Base-by-base conservation (phyloP, 2,797 vertebrate species). In the Vireo griseus region DNA sequence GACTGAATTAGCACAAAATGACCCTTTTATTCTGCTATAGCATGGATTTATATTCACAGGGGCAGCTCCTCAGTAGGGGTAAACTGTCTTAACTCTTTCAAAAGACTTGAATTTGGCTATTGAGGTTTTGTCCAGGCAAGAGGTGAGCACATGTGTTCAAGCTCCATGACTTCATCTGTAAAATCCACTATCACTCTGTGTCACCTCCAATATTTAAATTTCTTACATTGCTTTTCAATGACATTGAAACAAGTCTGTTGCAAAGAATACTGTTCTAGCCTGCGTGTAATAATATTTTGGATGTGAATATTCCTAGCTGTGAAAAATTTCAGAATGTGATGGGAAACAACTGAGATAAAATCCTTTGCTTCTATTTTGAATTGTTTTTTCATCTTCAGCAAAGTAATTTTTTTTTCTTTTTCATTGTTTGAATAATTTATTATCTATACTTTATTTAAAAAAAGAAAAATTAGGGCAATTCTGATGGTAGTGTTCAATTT, bases 61-160 rank as follows among this genome's bases (percentile, higher is more conserved):
- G 29, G 11, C 40, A 73, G 75, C 55, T 77, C 26, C 78, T 73
- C 51, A 37, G 87, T 66, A 75, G 40, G 52, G 44, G 68, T 77
- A 91, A 81, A 91, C 80, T 88, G 16, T 91, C 75, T 88, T 88
- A 90, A 78, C 31, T 91, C 26, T 86, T 94, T 89, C 79, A 86
- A 84, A 92, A 48, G 45, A 40, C 62, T 55, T 59, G 59, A 66
- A n/a, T 75, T 90, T 1, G 7, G 15, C 37, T 2, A 1, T 57
- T 74, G 40, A 65, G 52, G 24, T 55, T 92, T 80, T 39, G 58
- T 80, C 57, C 33, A 61, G 40, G 58, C 42, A 84, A 86, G 82
- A 92, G 20, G 24, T 85, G 48, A 85, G 40, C 21, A 57, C 3
- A 25, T 9, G 19, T 7, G 76, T 93, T 85, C 39, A 45, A 40